Conservation (phyloP, 53 echinoderm and acorn worm species). For the Paelopatides confundens region DNA sequence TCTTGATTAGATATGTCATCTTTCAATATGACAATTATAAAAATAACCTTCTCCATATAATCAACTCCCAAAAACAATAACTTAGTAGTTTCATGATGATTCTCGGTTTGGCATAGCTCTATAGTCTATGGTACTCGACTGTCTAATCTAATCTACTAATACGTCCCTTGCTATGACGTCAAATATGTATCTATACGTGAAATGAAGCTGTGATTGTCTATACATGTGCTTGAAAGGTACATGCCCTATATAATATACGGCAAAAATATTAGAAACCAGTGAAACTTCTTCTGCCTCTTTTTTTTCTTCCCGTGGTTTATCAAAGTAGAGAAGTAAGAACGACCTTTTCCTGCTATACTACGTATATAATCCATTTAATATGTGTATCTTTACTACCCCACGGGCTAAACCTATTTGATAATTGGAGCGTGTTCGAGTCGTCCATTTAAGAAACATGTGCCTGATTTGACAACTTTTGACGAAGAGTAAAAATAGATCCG, state of each 20-base stretch:
- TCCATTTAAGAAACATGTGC: not conserved
- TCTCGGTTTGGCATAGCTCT: no score
- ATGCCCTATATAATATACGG: not conserved
- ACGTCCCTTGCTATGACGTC: not conserved
- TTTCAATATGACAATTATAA: no score
- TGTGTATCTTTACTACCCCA: constrained; percentile 8
- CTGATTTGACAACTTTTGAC: not conserved
- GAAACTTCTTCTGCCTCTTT: not conserved
- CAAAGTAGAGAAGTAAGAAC: not conserved
- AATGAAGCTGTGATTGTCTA: no score
- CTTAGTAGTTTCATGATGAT: no score
- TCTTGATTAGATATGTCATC: no score
- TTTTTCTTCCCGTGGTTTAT: not conserved
- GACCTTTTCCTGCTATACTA: constrained; percentile 1
- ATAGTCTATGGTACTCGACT: no score
- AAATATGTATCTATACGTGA: not conserved
- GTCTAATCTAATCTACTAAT: no score
- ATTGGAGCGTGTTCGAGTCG: constrained; percentile 24
- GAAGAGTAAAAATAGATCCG: not conserved
- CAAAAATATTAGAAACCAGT: not conserved
- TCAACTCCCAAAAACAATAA: no score
- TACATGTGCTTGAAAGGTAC: not conserved
- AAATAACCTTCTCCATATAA: no score
- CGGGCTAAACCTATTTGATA: constrained; percentile 45
- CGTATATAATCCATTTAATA: not conserved